A percentile compares a stretch with the other conserved stretches of the same genome.
Conservation (phyloP, 2,797 vertebrate genomes). For the Picus viridis region DNA sequence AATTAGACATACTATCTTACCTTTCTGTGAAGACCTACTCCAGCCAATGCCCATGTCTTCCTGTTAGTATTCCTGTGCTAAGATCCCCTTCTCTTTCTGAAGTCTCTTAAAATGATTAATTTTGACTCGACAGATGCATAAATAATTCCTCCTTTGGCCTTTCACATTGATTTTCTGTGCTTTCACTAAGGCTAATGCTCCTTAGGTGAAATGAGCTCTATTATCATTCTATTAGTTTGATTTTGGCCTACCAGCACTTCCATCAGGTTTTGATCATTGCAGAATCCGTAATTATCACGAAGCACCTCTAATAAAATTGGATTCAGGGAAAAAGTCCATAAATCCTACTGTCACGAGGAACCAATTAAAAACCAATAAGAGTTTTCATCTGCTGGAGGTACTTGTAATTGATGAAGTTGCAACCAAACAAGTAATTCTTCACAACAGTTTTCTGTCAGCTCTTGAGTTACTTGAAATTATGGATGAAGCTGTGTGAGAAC, state of each 20-base stretch:
- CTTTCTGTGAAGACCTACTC: neutral
- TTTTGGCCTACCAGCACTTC: neutral
- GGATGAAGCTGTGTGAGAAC: neutral
- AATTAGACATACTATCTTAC: neutral
- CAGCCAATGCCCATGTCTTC: neutral
- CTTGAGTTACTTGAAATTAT: neutral
- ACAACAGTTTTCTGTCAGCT: neutral
- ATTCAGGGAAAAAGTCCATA: neutral
- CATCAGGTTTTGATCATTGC: conserved; percentile 9
- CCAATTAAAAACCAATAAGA: conserved; percentile 28
- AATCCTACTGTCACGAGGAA: neutral
- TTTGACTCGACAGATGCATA: neutral
- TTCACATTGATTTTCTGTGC: conserved; percentile 19
- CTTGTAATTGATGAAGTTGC: neutral
- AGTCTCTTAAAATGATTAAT: neutral
- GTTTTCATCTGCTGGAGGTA: conserved; percentile 5
- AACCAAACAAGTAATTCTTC: neutral
- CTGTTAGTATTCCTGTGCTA: neutral
- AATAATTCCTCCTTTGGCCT: conserved; percentile 5
- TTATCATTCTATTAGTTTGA: conserved; percentile 34
- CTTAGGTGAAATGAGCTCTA: conserved; percentile 22
- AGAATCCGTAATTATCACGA: neutral
- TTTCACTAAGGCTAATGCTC: conserved; percentile 36
- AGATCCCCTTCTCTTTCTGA: neutral
- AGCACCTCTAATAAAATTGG: neutral